Evolutionary conservation across 2,888 invertebrate species (phyloP).

Genomic region (Aspidapion aeneum): DNA sequence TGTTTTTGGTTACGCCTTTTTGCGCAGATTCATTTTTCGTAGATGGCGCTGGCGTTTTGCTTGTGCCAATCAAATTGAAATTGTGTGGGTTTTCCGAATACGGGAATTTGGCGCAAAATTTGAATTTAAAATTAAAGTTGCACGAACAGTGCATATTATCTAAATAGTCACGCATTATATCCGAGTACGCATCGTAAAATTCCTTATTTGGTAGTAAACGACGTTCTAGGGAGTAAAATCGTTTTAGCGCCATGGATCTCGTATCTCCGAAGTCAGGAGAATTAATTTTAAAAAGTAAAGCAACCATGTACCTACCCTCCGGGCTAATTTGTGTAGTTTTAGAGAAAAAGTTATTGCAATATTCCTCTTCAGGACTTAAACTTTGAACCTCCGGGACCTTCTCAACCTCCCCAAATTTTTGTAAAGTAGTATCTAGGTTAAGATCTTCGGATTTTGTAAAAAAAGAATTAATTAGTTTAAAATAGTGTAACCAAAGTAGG

Average conservation of each 20-base stretch:
- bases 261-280: neutral
- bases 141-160: too few relatives aligned
- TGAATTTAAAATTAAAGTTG: too few relatives aligned
- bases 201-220: too few relatives aligned
- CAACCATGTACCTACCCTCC: neutral
- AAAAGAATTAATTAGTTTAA: neutral
- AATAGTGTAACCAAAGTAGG: neutral
- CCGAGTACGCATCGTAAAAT: neutral
- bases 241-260: too few relatives aligned
- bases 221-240: too few relatives aligned
- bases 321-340: neutral
- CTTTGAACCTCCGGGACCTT: neutral
- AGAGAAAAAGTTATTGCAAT: neutral
- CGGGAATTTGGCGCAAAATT: too few relatives aligned
- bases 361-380: neutral
- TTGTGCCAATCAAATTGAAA: too few relatives aligned
- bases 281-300: neutral
- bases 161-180: neutral
- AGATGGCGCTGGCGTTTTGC: too few relatives aligned
- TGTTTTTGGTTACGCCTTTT: too few relatives aligned
- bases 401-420: neutral
- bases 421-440: neutral
- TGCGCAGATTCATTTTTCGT: too few relatives aligned
- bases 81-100: too few relatives aligned
- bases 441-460: neutral